Evolutionary conservation across 2,797 vertebrate genomes (phyloP).

Genomic region (Phalloptychus januarius): DNA sequence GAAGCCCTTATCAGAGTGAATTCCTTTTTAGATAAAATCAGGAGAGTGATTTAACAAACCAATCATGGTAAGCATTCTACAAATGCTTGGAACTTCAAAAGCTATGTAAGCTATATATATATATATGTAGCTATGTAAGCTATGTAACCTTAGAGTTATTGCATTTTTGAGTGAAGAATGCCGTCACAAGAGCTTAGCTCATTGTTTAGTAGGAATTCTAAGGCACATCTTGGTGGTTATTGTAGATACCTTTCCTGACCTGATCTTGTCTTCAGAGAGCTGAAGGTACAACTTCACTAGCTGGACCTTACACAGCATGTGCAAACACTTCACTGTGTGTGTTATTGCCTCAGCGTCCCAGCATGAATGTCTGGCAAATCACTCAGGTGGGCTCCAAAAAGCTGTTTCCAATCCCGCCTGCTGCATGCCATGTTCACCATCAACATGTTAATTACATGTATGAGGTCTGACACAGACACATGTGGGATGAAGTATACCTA

Average conservation of each 20-base stretch:
- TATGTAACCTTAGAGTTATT: neutral
- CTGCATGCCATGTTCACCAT: slow-evolving; percentile 52
- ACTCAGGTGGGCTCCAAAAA: slow-evolving; percentile 48
- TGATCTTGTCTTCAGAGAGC: neutral
- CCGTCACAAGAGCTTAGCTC: neutral
- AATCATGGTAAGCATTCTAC: neutral
- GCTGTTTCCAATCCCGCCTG: slow-evolving; percentile 9
- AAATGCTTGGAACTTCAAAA: neutral
- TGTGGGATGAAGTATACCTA: slow-evolving; percentile 61
- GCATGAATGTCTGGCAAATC: slow-evolving; percentile 48
- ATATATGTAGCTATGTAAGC: neutral
- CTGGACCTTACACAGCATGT: slow-evolving; percentile 17
- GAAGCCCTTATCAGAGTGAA: neutral
- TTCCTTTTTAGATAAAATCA: neutral
- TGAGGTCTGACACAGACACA: slow-evolving; percentile 59
- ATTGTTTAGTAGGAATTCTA: neutral
- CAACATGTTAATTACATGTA: slow-evolving; percentile 60
- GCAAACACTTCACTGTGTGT: slow-evolving; percentile 22
- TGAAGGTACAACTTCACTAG: slow-evolving; percentile 24
- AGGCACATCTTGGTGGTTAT: slow-evolving; percentile 1
- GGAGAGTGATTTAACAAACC: too few species aligned
- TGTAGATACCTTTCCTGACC: neutral
- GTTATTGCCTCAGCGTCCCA: slow-evolving; percentile 34
- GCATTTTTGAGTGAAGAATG: neutral
- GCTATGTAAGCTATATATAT: too few species aligned